Percentiles rank a stretch among this genome's conserved stretches.
These are phyloP conservation scores for Gila robusta DNA, from an alignment of 2,797 vertebrate genomes.

Conservation along the genomic window DNA sequence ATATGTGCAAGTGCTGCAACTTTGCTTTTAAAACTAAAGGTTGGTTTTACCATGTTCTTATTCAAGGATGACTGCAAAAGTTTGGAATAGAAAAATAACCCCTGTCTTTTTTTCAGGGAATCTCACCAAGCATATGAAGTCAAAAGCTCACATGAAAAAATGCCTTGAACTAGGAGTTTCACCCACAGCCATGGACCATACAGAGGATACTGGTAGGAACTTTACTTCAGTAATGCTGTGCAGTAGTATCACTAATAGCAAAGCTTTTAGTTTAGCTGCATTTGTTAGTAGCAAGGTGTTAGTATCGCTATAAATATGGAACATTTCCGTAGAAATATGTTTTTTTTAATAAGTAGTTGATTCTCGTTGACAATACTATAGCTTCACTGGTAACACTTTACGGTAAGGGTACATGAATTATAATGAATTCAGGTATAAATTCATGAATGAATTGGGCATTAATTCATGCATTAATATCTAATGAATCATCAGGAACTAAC, in stretches of 20 bases:
- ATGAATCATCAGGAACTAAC: no score
- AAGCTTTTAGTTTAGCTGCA: background rate
- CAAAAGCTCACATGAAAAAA: conserved; percentile 99
- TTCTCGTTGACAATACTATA: background rate
- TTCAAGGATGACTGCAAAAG: background rate
- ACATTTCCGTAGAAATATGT: background rate
- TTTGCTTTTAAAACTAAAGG: conserved; percentile 99
- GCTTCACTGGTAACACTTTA: no score
- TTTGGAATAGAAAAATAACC: background rate
- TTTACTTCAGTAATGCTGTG: background rate
- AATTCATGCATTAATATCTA: no score
- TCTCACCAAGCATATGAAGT: conserved; percentile 99
- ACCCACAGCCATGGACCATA: conserved; percentile 89
- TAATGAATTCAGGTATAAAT: no score
- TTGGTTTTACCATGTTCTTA: conserved; percentile 65
- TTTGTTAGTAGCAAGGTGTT: background rate
- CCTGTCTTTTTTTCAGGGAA: conserved; percentile 83
- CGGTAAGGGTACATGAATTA: no score
- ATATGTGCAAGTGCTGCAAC: conserved; percentile 97
- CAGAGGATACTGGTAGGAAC: conserved; percentile 91
- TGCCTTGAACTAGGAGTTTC: conserved; percentile 97
- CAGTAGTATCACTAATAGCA: background rate
- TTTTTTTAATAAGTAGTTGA: background rate
- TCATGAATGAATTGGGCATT: no score
- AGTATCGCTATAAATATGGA: background rate